Percentiles rank a stretch among this genome's conserved stretches.
These are phyloP conservation scores for Spea bombifrons DNA, from an alignment of 2,113 vertebrate species.

Conservation along the genomic window DNA sequence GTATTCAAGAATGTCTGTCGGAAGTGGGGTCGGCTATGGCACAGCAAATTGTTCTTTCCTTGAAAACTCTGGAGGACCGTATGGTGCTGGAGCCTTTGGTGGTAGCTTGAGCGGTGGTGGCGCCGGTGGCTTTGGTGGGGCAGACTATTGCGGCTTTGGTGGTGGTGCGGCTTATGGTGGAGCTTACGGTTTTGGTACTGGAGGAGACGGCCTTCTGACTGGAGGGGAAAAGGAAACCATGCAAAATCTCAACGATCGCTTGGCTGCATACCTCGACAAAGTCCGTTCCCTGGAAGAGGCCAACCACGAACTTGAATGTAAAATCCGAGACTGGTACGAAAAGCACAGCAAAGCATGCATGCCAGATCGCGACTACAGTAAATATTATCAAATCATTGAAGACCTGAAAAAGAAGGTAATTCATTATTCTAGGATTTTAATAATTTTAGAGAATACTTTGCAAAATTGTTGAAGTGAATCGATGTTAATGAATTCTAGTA, in stretches of 20 bases:
- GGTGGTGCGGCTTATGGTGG: slow-evolving; percentile 45
- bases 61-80: slow-evolving; percentile 32
- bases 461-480: neutral
- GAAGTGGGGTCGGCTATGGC: slow-evolving; percentile 28
- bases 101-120: neutral
- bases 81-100: slow-evolving; percentile 39
- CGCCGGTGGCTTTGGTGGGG: slow-evolving; percentile 10
- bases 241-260: slow-evolving; percentile 69
- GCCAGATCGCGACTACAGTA: slow-evolving; percentile 58
- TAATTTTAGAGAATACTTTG: neutral
- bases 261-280: slow-evolving; percentile 65
- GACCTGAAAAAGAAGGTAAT: slow-evolving; percentile 67
- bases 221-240: slow-evolving; percentile 68
- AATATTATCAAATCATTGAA: slow-evolving; percentile 62
- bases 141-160: slow-evolving; percentile 32
- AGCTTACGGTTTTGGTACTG: slow-evolving; percentile 46
- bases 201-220: slow-evolving; percentile 59
- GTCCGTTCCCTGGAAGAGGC: slow-evolving; percentile 63
- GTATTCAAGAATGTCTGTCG: slow-evolving; percentile 11
- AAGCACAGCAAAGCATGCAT: slow-evolving; percentile 60
- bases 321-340: slow-evolving; percentile 75
- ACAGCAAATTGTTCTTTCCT: slow-evolving; percentile 39
- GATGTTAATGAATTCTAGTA: no score
- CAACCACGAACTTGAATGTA: slow-evolving; percentile 61
- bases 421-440: neutral